These are phyloP conservation scores for Apamea epomidion DNA, from an alignment of 2,888 invertebrate species.

Conservation along the genomic window DNA sequence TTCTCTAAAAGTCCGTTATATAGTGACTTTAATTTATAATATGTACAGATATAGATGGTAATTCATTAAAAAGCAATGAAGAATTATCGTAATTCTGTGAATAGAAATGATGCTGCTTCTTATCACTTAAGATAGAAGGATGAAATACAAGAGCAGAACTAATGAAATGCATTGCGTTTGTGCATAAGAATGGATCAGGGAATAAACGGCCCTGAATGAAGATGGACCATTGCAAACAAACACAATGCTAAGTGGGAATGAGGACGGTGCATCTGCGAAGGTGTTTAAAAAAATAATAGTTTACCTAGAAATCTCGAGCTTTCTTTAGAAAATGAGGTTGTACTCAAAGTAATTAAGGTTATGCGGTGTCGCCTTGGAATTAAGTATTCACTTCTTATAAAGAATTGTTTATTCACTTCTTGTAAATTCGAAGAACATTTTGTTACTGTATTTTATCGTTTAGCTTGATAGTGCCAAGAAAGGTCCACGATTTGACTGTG, in stretches of 20 bases:
- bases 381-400: neutral
- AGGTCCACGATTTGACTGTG: neutral
- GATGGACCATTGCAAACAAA: neutral
- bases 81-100: neutral
- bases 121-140: neutral
- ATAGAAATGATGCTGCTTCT: neutral
- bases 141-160: neutral
- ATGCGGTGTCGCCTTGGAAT: constrained; percentile 13
- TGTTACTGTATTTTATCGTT: constrained; percentile 12
- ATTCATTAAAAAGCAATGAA: neutral
- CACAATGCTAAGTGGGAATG: constrained; percentile 10
- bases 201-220: constrained; percentile 12
- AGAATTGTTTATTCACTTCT: constrained; percentile 6
- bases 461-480: neutral
- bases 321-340: constrained; percentile 34
- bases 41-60: neutral
- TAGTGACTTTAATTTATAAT: neutral
- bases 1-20: neutral
- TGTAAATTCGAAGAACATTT: neutral
- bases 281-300: constrained; percentile 51
- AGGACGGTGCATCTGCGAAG: constrained; percentile 22
- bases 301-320: constrained; percentile 33
- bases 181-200: neutral
- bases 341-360: constrained; percentile 47
- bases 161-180: constrained; percentile 12